Evolutionary conservation across 2,888 invertebrate genomes (phyloP).

Genomic region (Eupithecia exiguata): DNA sequence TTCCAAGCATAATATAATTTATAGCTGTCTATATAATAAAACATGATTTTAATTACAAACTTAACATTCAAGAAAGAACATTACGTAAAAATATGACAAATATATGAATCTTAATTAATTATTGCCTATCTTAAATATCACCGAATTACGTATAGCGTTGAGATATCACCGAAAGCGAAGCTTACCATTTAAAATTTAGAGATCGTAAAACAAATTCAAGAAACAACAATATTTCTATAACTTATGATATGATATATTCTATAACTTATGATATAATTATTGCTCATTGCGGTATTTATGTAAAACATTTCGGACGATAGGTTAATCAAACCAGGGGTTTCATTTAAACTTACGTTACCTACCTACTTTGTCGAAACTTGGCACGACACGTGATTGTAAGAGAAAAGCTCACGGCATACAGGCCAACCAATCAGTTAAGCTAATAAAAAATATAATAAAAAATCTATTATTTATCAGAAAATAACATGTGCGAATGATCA

Average conservation of each 20-base stretch:
- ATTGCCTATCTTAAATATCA: constrained; percentile 73
- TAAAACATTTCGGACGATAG: constrained; percentile 3
- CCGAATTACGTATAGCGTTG: constrained; percentile 80
- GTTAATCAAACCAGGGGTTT: not conserved
- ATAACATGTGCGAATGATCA: not conserved
- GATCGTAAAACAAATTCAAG: constrained; percentile 76
- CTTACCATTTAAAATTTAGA: constrained; percentile 69
- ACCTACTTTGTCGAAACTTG: not conserved
- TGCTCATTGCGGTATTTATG: constrained; percentile 36
- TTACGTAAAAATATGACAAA: constrained; percentile 42
- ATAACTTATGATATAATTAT: constrained; percentile 39
- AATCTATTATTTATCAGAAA: not conserved
- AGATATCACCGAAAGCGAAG: constrained; percentile 73
- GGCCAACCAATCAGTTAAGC: not conserved
- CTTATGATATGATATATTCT: constrained; percentile 33
- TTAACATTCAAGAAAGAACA: constrained; percentile 63
- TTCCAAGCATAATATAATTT: constrained; percentile 66
- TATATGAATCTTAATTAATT: constrained; percentile 71
- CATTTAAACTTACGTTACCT: constrained; percentile 5
- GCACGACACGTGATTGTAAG: not conserved
- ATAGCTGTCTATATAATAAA: constrained; percentile 56
- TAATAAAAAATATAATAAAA: too few species aligned
- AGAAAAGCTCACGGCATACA: not conserved
- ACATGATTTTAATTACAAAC: constrained; percentile 67
- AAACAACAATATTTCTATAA: constrained; percentile 51